phyloP scores from a whole-genome alignment of 2,113 vertebrate genomes.

The Platichthys stellatus region DNA sequence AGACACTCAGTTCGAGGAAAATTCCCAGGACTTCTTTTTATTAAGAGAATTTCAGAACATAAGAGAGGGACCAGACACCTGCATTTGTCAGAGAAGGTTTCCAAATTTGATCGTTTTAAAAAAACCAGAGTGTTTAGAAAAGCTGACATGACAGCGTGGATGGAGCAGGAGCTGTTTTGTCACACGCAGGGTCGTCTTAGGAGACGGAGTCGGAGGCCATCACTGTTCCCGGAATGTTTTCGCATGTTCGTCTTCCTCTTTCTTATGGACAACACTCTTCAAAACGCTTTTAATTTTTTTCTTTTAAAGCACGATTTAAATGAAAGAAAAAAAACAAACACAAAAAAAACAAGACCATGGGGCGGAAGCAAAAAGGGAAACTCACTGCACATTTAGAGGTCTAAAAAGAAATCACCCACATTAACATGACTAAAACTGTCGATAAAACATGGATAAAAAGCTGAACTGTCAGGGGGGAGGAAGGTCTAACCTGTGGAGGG shows the following conservation, averaged over 20 bases:
- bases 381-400: slow-evolving; percentile 84
- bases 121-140: slow-evolving; percentile 80
- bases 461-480: slow-evolving; percentile 54
- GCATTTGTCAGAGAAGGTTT: slow-evolving; percentile 82
- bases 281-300: slow-evolving; percentile 62
- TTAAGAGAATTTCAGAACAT: slow-evolving; percentile 87
- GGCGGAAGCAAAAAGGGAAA: slow-evolving; percentile 72
- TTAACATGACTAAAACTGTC: slow-evolving; percentile 76
- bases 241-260: slow-evolving; percentile 84
- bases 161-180: slow-evolving; percentile 75
- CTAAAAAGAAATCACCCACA: slow-evolving; percentile 78
- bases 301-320: slow-evolving; percentile 75
- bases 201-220: slow-evolving; percentile 75
- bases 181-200: slow-evolving; percentile 76
- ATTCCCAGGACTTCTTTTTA: slow-evolving; percentile 86
- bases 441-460: slow-evolving; percentile 77
- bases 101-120: slow-evolving; percentile 77
- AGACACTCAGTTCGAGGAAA: slow-evolving; percentile 80
- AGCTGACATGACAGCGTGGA: slow-evolving; percentile 77
- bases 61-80: slow-evolving; percentile 85
- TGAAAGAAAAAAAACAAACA: slow-evolving; percentile 71
- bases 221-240: slow-evolving; percentile 82
- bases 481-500: slow-evolving; percentile 49
- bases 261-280: slow-evolving; percentile 82
- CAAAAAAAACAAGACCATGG: slow-evolving; percentile 50